Percentiles rank a stretch among this genome's conserved stretches.
These are phyloP conservation scores for Cerastis rubricosa DNA, from an alignment of 2,888 invertebrate species.

Conservation along the genomic window DNA sequence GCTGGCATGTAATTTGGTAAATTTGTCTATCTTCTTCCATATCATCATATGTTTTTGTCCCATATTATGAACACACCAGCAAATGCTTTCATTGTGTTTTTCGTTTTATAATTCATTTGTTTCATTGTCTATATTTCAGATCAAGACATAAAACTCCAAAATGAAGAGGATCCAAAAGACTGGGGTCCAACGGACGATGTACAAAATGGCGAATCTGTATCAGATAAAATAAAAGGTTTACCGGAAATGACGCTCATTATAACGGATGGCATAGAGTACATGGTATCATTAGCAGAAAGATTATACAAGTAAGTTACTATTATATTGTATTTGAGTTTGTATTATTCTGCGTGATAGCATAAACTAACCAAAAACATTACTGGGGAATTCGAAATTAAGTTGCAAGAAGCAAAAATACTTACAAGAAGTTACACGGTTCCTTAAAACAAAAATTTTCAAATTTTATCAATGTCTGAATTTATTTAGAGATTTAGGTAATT, in stretches of 20 bases:
- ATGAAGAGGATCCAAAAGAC: constrained; percentile 54
- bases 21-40: neutral
- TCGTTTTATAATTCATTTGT: too few relatives aligned
- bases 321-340: neutral
- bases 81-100: neutral
- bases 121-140: constrained; percentile 10
- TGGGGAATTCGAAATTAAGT: neutral
- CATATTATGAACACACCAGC: neutral
- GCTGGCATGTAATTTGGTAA: neutral
- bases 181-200: constrained; percentile 51
- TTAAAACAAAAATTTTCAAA: neutral
- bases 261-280: constrained; percentile 80
- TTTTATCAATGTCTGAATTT: neutral
- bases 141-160: constrained; percentile 42
- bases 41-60: neutral
- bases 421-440: neutral
- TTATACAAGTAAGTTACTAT: constrained; percentile 79
- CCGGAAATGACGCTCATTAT: constrained; percentile 82
- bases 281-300: constrained; percentile 80
- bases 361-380: neutral
- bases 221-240: constrained; percentile 78
- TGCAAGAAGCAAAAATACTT: neutral
- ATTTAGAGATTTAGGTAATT: neutral
- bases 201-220: constrained; percentile 71
- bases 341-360: neutral